phyloP scores from a whole-genome alignment of 2,113 vertebrate genomes.

The Athene noctua region DNA sequence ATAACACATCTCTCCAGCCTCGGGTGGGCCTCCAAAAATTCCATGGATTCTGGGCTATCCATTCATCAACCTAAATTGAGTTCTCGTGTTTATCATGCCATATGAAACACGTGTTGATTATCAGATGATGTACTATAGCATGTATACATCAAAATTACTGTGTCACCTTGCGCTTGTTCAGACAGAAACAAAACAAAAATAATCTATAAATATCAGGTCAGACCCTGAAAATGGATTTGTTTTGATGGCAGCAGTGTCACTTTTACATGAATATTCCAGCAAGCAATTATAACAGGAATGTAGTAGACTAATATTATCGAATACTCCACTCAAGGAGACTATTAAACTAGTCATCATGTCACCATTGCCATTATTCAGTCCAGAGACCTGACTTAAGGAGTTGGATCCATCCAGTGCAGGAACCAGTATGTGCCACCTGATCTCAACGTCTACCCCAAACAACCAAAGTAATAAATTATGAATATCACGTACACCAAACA shows the following conservation, averaged over 20 bases:
- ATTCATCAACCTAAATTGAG: conserved; percentile 49
- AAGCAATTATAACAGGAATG: conserved; percentile 20
- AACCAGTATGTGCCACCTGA: not conserved
- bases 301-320: not conserved
- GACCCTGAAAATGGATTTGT: conserved; percentile 17
- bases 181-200: not conserved
- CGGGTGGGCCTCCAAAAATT: not conserved
- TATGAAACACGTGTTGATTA: not conserved
- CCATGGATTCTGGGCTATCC: conserved; percentile 37
- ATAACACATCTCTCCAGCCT: not conserved
- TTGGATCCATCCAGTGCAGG: not conserved
- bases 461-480: not conserved
- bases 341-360: not conserved
- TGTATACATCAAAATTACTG: not conserved
- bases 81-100: not conserved
- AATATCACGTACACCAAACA: not conserved
- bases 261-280: conserved; percentile 21
- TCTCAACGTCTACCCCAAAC: not conserved
- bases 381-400: not conserved
- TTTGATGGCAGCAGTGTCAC: not conserved
- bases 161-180: not conserved
- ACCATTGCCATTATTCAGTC: not conserved
- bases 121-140: not conserved
- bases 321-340: not conserved
- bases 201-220: not conserved